phyloP scores from a whole-genome alignment of 2,113 vertebrate species.

The Albula goreensis region DNA sequence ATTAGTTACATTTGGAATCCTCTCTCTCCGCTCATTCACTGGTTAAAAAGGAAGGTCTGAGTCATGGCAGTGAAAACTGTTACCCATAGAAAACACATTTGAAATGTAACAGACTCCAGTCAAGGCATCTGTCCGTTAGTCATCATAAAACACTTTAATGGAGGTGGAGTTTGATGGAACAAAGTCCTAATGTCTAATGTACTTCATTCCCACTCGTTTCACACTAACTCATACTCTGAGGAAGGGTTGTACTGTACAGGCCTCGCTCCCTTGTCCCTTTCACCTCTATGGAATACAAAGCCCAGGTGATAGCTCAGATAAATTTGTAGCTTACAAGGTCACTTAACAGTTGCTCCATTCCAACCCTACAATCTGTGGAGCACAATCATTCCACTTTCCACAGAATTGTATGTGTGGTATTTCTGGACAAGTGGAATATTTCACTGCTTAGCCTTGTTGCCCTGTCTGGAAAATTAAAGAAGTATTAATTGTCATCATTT shows the following conservation, averaged over 20 bases:
- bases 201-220: not conserved
- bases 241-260: not conserved
- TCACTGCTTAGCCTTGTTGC: not conserved
- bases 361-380: not conserved
- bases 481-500: not conserved
- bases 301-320: no score
- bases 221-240: not conserved
- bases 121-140: not conserved
- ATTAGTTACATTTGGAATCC: not conserved
- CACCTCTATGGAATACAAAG: not conserved
- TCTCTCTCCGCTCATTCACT: not conserved
- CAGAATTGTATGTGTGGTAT: not conserved
- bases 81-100: not conserved
- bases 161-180: not conserved
- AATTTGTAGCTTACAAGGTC: no score
- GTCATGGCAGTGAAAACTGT: not conserved
- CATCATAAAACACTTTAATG: not conserved
- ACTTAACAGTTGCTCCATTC: not conserved
- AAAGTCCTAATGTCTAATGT: conserved; percentile 8
- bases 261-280: not conserved
- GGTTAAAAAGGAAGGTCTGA: conserved; percentile 1
- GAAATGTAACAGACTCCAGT: not conserved
- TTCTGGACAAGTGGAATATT: not conserved
- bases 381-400: not conserved
- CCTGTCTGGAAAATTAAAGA: not conserved